These are phyloP conservation scores for Lophotis ruficrista DNA, from an alignment of 2,113 vertebrate genomes.

Conservation along the genomic window DNA sequence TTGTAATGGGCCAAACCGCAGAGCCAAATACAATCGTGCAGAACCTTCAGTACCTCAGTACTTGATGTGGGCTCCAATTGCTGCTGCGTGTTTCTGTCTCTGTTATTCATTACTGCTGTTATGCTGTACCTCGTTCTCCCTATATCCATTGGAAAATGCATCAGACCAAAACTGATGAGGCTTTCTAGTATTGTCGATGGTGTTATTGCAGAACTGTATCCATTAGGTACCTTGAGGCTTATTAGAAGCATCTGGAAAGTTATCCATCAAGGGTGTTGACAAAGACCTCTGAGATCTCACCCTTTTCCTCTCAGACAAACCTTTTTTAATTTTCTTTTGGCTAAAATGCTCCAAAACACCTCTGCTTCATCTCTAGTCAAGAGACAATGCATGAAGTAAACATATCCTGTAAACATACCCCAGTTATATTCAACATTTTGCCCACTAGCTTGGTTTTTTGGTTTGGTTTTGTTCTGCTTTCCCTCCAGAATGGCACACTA, in stretches of 20 bases:
- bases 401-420: not conserved
- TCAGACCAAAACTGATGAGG: not conserved
- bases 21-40: not conserved
- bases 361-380: not conserved
- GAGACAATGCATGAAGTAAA: not conserved
- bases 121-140: not conserved
- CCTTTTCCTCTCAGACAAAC: not conserved
- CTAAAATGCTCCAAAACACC: not conserved
- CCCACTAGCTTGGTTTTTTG: not conserved
- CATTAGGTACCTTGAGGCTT: not conserved
- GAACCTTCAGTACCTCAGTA: not conserved
- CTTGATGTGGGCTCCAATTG: not conserved
- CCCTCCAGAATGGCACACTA: not conserved
- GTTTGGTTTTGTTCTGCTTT: not conserved
- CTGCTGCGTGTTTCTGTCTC: not conserved
- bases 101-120: not conserved
- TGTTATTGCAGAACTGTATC: not conserved
- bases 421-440: not conserved
- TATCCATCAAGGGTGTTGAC: not conserved
- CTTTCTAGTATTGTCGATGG: not conserved
- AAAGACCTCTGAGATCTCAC: not conserved
- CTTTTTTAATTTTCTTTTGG: not conserved
- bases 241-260: not conserved
- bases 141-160: not conserved
- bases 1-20: not conserved